Conservation (phyloP, 2,113 vertebrate species). For the Callithrix jacchus region DNA sequence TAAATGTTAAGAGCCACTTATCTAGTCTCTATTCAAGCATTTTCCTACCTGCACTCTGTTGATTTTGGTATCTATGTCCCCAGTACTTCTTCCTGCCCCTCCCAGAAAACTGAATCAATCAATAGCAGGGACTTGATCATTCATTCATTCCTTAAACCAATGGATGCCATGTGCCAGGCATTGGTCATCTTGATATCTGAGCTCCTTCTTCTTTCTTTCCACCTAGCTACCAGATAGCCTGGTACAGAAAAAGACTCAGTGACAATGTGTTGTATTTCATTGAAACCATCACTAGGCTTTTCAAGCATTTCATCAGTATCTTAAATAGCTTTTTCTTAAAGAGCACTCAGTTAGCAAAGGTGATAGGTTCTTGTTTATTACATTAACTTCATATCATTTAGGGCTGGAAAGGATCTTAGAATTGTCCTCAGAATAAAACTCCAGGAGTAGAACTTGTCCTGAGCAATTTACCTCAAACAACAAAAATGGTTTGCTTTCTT, state of each 20-base stretch:
- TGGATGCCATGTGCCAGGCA: background rate
- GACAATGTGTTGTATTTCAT: background rate
- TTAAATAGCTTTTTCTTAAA: background rate
- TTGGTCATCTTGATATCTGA: background rate
- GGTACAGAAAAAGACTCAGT: background rate
- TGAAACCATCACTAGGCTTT: background rate
- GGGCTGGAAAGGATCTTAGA: background rate
- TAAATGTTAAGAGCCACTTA: background rate
- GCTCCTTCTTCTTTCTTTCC: background rate
- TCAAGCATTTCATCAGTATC: background rate
- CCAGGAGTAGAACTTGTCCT: background rate
- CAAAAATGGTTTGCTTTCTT: background rate
- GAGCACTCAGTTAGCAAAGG: background rate
- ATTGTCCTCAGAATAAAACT: background rate
- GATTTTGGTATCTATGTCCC: background rate
- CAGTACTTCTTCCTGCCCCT: rapidly evolving
- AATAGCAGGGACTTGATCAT: background rate
- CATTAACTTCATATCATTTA: background rate
- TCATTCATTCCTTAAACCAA: background rate
- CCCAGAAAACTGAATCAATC: background rate
- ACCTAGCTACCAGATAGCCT: background rate
- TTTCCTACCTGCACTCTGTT: background rate
- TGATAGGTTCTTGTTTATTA: background rate
- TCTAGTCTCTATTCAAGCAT: background rate
- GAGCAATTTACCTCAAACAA: background rate